A percentile compares a stretch with the other conserved stretches of the same genome.
These are phyloP conservation scores for Anguilla anguilla DNA, from an alignment of 2,797 vertebrate genomes.

Conservation along the genomic window DNA sequence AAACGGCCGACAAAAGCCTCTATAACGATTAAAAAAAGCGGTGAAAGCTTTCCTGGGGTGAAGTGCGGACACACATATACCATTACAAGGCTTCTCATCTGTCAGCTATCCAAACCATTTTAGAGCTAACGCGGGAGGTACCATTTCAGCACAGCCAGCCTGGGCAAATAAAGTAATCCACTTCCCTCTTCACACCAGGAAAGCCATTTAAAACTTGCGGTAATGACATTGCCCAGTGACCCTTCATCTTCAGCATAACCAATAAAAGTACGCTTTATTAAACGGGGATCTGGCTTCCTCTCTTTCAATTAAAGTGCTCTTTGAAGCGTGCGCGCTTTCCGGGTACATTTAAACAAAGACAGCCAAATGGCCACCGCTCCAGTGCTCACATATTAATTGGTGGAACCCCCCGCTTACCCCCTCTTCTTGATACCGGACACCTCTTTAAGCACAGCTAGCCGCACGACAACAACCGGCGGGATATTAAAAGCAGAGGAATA, in stretches of 20 bases:
- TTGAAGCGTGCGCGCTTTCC: constrained; percentile 20
- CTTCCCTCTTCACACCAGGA: constrained; percentile 8
- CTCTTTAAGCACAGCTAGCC: not conserved
- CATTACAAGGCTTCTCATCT: not conserved
- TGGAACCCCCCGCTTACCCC: not conserved
- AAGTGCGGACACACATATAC: not conserved
- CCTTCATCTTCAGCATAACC: constrained; percentile 14
- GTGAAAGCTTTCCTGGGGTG: not conserved
- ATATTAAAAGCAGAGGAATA: constrained; percentile 3
- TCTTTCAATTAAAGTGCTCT: constrained; percentile 34
- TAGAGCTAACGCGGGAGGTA: not conserved
- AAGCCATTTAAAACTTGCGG: constrained; percentile 22
- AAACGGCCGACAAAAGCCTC: not conserved
- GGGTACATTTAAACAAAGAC: constrained; percentile 8
- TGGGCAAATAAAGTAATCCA: constrained; percentile 18
- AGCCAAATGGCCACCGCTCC: constrained; percentile 17
- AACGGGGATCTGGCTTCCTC: constrained; percentile 14
- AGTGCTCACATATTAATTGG: constrained; percentile 13
- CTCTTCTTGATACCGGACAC: not conserved
- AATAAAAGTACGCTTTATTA: constrained; percentile 35
- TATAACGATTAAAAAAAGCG: not conserved
- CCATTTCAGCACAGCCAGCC: not conserved
- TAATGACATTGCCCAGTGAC: constrained; percentile 32
- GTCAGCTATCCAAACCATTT: not conserved
- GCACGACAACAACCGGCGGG: not conserved